These are phyloP conservation scores for Bicyclus anynana DNA, from an alignment of 1,140 invertebrate genomes.

Conservation along the genomic window DNA sequence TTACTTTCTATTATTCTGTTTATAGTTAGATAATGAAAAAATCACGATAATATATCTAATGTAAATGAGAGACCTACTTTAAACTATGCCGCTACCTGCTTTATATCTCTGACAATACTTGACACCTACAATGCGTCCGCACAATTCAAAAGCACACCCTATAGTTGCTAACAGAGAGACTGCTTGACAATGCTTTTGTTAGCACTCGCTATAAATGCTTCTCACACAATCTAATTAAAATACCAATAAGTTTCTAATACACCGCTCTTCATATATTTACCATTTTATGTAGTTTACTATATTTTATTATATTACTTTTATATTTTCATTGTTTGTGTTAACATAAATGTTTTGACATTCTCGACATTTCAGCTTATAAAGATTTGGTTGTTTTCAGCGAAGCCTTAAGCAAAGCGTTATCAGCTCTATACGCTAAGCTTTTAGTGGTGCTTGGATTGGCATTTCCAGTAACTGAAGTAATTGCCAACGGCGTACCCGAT, in stretches of 20 bases:
- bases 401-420: slow-evolving; percentile 79
- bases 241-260: slow-evolving; percentile 28
- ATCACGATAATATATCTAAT: not conserved
- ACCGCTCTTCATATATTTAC: slow-evolving; percentile 1
- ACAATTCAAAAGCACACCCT: slow-evolving; percentile 46
- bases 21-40: not conserved
- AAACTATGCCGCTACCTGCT: slow-evolving; percentile 30
- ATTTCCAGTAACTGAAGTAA: slow-evolving; percentile 83
- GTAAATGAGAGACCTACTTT: slow-evolving; percentile 29
- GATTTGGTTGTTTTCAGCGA: slow-evolving; percentile 58
- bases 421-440: slow-evolving; percentile 88
- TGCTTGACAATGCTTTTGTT: slow-evolving; percentile 40
- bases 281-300: not conserved
- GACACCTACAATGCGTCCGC: slow-evolving; percentile 44
- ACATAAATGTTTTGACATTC: not conserved
- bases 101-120: slow-evolving; percentile 40
- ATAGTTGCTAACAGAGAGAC: slow-evolving; percentile 57
- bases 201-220: slow-evolving; percentile 34
- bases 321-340: not conserved
- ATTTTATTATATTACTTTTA: not conserved
- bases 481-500: slow-evolving; percentile 81
- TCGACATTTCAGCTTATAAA: slow-evolving; percentile 1
- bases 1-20: not conserved
- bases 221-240: slow-evolving; percentile 40
- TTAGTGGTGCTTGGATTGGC: slow-evolving; percentile 87